These are phyloP conservation scores for Ara ararauna DNA, from an alignment of 2,797 vertebrate genomes.

Conservation along the genomic window DNA sequence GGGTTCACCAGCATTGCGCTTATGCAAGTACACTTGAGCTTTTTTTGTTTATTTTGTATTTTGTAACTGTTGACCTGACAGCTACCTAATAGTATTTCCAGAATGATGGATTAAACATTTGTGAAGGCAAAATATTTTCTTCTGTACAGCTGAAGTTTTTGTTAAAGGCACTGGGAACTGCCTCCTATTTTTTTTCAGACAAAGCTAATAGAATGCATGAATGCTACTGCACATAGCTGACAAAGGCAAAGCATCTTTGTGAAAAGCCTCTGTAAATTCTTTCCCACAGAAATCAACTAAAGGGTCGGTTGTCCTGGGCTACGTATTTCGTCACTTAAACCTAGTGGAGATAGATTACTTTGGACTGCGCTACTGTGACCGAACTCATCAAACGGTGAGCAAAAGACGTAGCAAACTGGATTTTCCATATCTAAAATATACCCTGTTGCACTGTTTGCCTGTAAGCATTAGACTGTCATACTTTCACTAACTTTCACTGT, in stretches of 20 bases:
- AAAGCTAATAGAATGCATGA: slow-evolving; percentile 62
- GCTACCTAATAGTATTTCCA: background rate
- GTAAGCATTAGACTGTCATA: background rate
- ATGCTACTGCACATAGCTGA: slow-evolving; percentile 50
- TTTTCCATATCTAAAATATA: slow-evolving; percentile 21
- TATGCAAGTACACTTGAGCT: background rate
- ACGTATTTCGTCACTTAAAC: slow-evolving; percentile 88
- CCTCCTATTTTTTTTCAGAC: background rate
- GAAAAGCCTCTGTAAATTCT: slow-evolving; percentile 78
- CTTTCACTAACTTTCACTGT: background rate
- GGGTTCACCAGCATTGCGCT: background rate
- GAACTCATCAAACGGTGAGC: slow-evolving; percentile 90
- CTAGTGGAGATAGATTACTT: slow-evolving; percentile 90
- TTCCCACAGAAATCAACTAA: slow-evolving; percentile 89
- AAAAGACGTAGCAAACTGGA: background rate
- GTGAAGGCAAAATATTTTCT: background rate
- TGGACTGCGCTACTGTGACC: slow-evolving; percentile 89
- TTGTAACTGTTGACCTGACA: background rate
- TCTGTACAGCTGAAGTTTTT: background rate
- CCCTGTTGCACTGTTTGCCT: background rate
- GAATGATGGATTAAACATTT: background rate
- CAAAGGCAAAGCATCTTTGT: slow-evolving; percentile 63
- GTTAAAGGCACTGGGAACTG: background rate
- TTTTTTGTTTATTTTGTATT: background rate
- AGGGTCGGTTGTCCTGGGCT: slow-evolving; percentile 86